These are phyloP conservation scores for Sesia bembeciformis DNA, from an alignment of 2,888 invertebrate genomes.

Conservation along the genomic window DNA sequence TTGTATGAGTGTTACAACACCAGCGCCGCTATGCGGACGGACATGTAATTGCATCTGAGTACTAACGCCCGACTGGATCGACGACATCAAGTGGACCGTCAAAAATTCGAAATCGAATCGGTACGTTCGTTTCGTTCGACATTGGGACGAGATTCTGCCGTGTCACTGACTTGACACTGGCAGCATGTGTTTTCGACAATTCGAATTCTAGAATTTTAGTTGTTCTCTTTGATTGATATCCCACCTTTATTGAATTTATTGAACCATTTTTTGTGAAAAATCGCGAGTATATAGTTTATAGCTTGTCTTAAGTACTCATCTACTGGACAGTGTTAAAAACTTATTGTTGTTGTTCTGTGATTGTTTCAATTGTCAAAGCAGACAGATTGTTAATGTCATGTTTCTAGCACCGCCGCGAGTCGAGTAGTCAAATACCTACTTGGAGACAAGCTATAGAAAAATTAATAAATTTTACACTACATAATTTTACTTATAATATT, in stretches of 20 bases:
- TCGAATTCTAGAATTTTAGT: background rate
- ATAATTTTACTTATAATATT: too few relatives aligned
- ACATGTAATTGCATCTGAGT: conserved; percentile 33
- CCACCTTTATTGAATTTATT: background rate
- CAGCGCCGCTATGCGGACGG: conserved; percentile 29
- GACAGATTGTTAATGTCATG: too few relatives aligned
- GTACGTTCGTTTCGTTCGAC: conserved; percentile 15
- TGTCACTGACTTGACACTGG: background rate
- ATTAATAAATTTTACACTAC: too few relatives aligned
- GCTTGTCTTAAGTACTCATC: too few relatives aligned
- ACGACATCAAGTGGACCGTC: conserved; percentile 39
- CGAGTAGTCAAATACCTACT: too few relatives aligned
- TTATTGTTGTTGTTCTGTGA: too few relatives aligned
- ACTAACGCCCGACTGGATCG: conserved; percentile 23
- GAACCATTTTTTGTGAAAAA: too few relatives aligned
- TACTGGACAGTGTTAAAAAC: too few relatives aligned
- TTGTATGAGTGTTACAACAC: conserved; percentile 17
- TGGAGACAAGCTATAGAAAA: too few relatives aligned
- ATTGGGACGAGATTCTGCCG: conserved; percentile 5
- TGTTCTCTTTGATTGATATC: background rate
- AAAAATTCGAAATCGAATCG: conserved; percentile 47
- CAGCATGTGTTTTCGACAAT: background rate
- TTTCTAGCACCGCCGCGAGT: too few relatives aligned
- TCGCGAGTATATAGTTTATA: too few relatives aligned
- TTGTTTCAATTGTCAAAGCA: too few relatives aligned